These are phyloP conservation scores for Eilema sororculum DNA, from an alignment of 2,888 invertebrate genomes.

Conservation along the genomic window DNA sequence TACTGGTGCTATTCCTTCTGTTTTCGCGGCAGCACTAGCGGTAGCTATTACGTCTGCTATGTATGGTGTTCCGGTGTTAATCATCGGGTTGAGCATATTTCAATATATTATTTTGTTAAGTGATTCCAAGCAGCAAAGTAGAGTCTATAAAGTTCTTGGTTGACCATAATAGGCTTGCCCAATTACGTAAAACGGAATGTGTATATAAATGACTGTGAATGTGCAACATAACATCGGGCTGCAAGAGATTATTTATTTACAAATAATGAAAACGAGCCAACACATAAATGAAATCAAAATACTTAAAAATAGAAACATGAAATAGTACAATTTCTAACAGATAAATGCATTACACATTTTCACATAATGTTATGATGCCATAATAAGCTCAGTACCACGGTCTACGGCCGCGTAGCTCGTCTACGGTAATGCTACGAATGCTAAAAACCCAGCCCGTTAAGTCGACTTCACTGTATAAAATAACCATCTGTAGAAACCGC, in stretches of 20 bases:
- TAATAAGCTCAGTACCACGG: constrained; percentile 37
- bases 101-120: too few species aligned
- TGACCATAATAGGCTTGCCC: too few species aligned
- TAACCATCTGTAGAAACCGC: constrained; percentile 84
- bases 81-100: too few species aligned
- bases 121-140: too few species aligned
- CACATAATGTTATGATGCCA: constrained; percentile 33
- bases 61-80: too few species aligned
- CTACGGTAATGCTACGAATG: constrained; percentile 51
- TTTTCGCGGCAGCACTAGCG: too few species aligned
- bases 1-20: too few species aligned
- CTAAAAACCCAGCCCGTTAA: constrained; percentile 73
- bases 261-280: background rate
- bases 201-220: too few species aligned
- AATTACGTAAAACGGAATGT: background rate
- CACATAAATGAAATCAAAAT: background rate
- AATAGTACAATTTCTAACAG: constrained; percentile 2
- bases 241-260: background rate
- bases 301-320: background rate
- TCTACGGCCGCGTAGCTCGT: constrained; percentile 48
- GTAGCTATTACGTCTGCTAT: too few species aligned
- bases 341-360: constrained; percentile 27
- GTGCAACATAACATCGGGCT: too few species aligned
- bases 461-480: constrained; percentile 83
- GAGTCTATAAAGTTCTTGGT: too few species aligned